Base-by-base conservation (phyloP, 2,888 invertebrate species). In the Acanthococcus lagerstroemiae region DNA sequence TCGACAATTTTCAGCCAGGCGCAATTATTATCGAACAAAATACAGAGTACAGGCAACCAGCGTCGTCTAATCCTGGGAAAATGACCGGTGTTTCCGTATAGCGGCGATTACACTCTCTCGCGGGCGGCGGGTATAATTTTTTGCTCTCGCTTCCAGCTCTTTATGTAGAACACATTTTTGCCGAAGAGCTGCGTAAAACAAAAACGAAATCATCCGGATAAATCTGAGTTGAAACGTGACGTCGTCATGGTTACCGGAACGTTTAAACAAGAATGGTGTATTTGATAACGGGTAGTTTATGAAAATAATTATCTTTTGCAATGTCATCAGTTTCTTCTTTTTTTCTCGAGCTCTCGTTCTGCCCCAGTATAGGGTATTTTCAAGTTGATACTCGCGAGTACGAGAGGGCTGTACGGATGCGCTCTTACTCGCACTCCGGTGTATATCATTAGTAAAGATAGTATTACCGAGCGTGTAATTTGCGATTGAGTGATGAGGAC, bases 281-380 rank as follows among this genome's bases (percentile, higher is more conserved):
- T 63, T 63, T 54, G 63, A 63, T 63, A 63, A 63, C 63, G 63
- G 63, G 63, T 63, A 63, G 63, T 63, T 63, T 63, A 63, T 63
- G 63, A 63, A 63, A 63, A 63, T 63, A 63, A 63, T 63, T 63
- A 63, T 63, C 63, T 63, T 63, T 63, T 63, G 63, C 63, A 63
- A 63, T 63, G 63, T 63, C 63, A 63, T 63, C 63, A 30, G 27
- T 63, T 52, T 24, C 37, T 37, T 37, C 37, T n/a, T 37, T n/a
- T 58, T 58, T 58, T 58, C n/a, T n/a, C n/a, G n/a, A n/a, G n/a
- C n/a, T n/a, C n/a, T n/a, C n/a, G n/a, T n/a, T n/a, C n/a, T n/a
- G n/a, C n/a, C n/a, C n/a, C n/a, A n/a, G n/a, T n/a, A n/a, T n/a
- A n/a, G n/a, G n/a, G n/a, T 58, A 46, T 63, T 54, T 54, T 52